Evolutionary conservation across 2,797 vertebrate genomes (phyloP), one percentile per base, ranked within the genome.

Genomic region (Crocodylus rhombifer): DNA sequence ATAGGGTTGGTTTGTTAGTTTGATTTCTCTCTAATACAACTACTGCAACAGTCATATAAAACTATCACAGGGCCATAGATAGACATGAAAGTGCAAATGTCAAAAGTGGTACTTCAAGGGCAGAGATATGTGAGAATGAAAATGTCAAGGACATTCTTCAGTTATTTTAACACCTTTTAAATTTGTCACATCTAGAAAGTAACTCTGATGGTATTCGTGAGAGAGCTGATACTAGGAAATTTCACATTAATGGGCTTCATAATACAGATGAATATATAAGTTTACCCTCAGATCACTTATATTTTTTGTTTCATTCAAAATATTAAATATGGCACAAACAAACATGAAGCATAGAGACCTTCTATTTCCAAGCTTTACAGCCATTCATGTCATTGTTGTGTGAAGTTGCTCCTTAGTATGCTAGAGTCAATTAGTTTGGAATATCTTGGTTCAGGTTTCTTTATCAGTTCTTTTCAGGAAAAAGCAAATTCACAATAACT

Each of bases 41-140:
- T 73, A 14, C 36, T 25, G 42, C 36, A 73, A 80, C 20, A 88
- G 75, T 91, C 79, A 33, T 87, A 55, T 17, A 77, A 33, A 87
- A 79, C 36, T 86, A 67, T 6, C 6, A 17, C 89, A 63, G 28
- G 14, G 4, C 88, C 76, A 74, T 86, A 94, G 94, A 76, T 42
- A 83, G 92, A 89, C 81, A 20, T 61, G 62, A 88, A 84, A 84
- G 56, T 83, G 88, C 25, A 20, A 89, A 79, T n/a, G 7, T 51
- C 87, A 91, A 84, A n/a, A 86, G 62, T 17, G 86, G 20, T 51
- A 84, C 79, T 89, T 14, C 77, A 81, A 94, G n/a, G 65, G 94
- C 65, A 91, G 75, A 84, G 84, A 65, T 65, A 89, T 84, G 85
- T 51, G 60, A 88, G 79, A 95, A 92, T 82, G 61, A 87, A 95